Evolutionary conservation across 2,888 invertebrate species (phyloP), one percentile per base, ranked within the genome.

Genomic region (Macaria liturata): DNA sequence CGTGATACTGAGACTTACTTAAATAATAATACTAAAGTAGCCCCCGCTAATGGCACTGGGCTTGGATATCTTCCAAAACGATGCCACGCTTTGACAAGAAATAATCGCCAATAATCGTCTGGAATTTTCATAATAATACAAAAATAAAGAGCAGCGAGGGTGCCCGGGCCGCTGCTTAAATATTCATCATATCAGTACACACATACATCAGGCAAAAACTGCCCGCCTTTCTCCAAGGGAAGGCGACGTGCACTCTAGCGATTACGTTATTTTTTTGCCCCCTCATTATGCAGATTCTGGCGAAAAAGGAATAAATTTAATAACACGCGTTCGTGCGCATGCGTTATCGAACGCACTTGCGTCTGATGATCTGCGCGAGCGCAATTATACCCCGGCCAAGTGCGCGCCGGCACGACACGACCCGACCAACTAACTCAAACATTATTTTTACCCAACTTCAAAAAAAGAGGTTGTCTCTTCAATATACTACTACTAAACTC

Each of bases 241-340:
- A 77, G 80, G 81, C 84, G 86, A 84, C 84, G 84, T 69, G 76
- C 86, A 86, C 78, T 88, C 87, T 89, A 88, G 88, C 88, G 90
- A 88, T 88, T 90, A 89, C 86, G 81, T 74, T 75, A 72, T 83
- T 85, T 75, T 88, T 88, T 88, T 86, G 76, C 84, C 85, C 88
- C 86, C 84, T 90, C 86, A 91, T 91, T 91, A 91, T 91, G 91
- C 86, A 91, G 88, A 91, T 91, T 91, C 87, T 75, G 88, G 80
- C 80, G 87, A 90, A 91, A 91, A 91, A 91, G 86, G 89, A 90
- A 91, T 88, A 89, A 87, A 90, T 91, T 91, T 91, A 91, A 91
- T 91, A 89, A 91, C 83, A 88, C 79, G 87, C 89, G 83, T 91
- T 90, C 90, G 88, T 90, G 90, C 83, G 83, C 88, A 85, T 85